Percentiles rank a stretch among this genome's conserved stretches.
These are phyloP conservation scores for Agelastica alni DNA, from an alignment of 2,888 invertebrate species.

Conservation along the genomic window DNA sequence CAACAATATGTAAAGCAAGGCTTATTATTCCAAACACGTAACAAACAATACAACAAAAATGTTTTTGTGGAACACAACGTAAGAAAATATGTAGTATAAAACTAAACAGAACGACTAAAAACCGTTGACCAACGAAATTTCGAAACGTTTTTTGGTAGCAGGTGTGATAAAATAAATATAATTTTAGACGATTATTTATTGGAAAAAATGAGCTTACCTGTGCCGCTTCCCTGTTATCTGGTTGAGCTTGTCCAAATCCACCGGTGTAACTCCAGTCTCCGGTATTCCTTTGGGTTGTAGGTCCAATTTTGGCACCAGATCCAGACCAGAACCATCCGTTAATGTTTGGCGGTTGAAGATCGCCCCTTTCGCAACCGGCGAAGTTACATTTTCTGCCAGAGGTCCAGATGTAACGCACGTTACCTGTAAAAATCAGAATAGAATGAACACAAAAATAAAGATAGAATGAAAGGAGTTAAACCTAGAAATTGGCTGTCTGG, in stretches of 20 bases:
- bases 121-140: too few relatives aligned
- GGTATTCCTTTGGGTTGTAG: constrained; percentile 84
- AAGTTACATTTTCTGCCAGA: constrained; percentile 92
- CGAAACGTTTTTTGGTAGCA: too few relatives aligned
- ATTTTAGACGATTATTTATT: too few relatives aligned
- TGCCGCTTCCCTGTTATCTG: constrained; percentile 88
- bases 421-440: constrained; percentile 22
- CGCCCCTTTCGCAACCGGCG: constrained; percentile 82
- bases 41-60: too few relatives aligned
- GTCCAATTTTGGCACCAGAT: constrained; percentile 88
- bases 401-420: constrained; percentile 80
- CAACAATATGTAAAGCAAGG: too few relatives aligned
- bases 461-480: background rate
- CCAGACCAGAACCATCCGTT: constrained; percentile 96
- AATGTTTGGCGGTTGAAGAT: constrained; percentile 81
- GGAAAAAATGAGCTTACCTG: constrained; percentile 74
- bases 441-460: background rate
- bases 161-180: too few relatives aligned
- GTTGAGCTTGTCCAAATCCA: constrained; percentile 84
- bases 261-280: constrained; percentile 91
- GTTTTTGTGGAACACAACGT: too few relatives aligned
- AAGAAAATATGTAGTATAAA: too few relatives aligned
- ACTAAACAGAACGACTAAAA: too few relatives aligned
- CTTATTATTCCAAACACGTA: too few relatives aligned
- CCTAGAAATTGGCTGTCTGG: too few relatives aligned